A percentile compares a stretch with the other conserved stretches of the same genome.
Evolutionary conservation across 2,113 vertebrate species (phyloP).

Genomic region (Calcarius ornatus): DNA sequence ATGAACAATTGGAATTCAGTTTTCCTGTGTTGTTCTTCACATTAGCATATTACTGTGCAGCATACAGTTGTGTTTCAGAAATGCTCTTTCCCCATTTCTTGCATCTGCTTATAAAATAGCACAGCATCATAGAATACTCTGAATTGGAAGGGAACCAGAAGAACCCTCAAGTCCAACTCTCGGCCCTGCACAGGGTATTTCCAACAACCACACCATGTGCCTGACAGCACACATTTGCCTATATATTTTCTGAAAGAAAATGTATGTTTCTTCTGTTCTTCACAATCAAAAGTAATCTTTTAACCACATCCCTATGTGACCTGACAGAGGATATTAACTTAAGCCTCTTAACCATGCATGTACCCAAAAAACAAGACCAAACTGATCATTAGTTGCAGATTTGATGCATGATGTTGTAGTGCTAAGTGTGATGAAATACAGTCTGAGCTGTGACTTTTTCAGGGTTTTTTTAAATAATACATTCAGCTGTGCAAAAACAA

Average conservation of each 20-base stretch:
- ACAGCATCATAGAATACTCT: not conserved
- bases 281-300: not conserved
- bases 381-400: conserved; percentile 7
- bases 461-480: not conserved
- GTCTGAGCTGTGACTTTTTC: conserved; percentile 9
- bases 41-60: not conserved
- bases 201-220: not conserved
- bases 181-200: not conserved
- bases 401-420: not conserved
- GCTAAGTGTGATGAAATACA: conserved; percentile 33
- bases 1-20: not conserved
- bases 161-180: not conserved
- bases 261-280: not conserved
- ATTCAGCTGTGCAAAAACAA: not conserved
- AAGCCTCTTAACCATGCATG: not conserved
- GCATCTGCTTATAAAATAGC: not conserved
- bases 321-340: not conserved
- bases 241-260: not conserved
- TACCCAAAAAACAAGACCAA: not conserved
- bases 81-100: not conserved
- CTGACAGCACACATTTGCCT: not conserved
- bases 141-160: not conserved
- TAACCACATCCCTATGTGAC: not conserved
- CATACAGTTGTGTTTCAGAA: not conserved
- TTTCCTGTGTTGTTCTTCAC: not conserved